Evolutionary conservation across 2,797 vertebrate genomes (phyloP), one percentile per base, ranked within the genome.

Genomic region (Sebastiscus albofasciatus): DNA sequence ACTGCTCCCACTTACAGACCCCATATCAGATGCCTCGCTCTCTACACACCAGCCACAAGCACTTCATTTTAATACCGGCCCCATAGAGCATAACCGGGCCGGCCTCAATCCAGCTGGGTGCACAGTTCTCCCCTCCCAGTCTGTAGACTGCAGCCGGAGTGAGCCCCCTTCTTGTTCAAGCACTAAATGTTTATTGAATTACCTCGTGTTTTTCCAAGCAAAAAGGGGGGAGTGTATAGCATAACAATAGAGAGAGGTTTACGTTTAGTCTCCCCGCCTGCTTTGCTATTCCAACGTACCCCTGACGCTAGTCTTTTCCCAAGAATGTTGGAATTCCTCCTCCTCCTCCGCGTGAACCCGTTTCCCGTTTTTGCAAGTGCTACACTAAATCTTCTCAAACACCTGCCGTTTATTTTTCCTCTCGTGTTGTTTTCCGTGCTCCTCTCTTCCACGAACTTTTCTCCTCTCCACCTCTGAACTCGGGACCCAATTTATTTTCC

Each of bases 351-450:
- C 46, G 0, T 90, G 84, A 91, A 91, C 86, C 61, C 72, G 7
- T 72, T 90, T 90, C 85, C 83, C 89, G 62, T 92, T 93, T 87
- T 87, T 87, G 77, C 86, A 87, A 91, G 90, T 86, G 91, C 84
- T 87, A 83, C 77, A 81, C 87, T 93, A 95, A 95, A 94, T 94
- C 94, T 92, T 67, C 86, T 71, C 85, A 94, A 95, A 94, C 94
- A 96, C 94, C 94, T 95, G 93, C 83, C 81, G 89, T 90, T 92
- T 95, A 93, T 94, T 94, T 93, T 92, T 85, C 89, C 89, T 84
- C 84, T 18, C 61, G 6, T 83, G 82, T 91, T 91, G 90, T 90
- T 89, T 85, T 90, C 85, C 8, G 59, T 76, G 64, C 78, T 86
- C 82, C 20, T 90, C 80, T 88, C 84, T 65, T 52, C 67, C 42